A percentile compares a stretch with the other conserved stretches of the same genome.
phyloP scores from a whole-genome alignment of 2,888 invertebrate genomes.

The Catocala nupta region DNA sequence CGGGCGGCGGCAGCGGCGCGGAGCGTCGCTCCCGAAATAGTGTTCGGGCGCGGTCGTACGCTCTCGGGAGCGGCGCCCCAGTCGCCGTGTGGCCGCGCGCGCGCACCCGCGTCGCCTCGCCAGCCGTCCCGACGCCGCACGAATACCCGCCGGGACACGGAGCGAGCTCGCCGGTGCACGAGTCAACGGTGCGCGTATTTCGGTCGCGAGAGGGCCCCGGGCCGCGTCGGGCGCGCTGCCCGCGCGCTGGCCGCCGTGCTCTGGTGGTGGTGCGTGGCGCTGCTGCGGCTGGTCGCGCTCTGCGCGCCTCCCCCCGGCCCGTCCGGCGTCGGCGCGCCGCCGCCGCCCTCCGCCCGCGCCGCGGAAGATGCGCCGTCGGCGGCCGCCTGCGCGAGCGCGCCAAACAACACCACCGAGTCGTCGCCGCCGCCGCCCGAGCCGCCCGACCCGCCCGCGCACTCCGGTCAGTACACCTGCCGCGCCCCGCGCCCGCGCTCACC shows the following conservation, averaged over 20 bases:
- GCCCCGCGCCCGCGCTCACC: slow-evolving; percentile 19
- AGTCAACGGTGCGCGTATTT: slow-evolving; percentile 83
- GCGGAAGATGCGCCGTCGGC: slow-evolving; percentile 80
- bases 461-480: slow-evolving; percentile 73
- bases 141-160: slow-evolving; percentile 69
- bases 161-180: slow-evolving; percentile 73
- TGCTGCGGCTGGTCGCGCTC: slow-evolving; percentile 85
- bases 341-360: slow-evolving; percentile 76
- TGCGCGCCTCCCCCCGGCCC: slow-evolving; percentile 84
- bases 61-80: slow-evolving; percentile 82
- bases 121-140: slow-evolving; percentile 74
- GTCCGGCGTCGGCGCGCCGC: slow-evolving; percentile 50
- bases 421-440: slow-evolving; percentile 67
- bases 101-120: slow-evolving; percentile 84
- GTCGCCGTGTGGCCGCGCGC: slow-evolving; percentile 86
- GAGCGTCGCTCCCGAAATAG: slow-evolving; percentile 86
- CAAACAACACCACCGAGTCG: slow-evolving; percentile 75
- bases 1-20: slow-evolving; percentile 82
- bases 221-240: slow-evolving; percentile 82
- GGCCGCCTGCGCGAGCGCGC: slow-evolving; percentile 81
- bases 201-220: slow-evolving; percentile 64
- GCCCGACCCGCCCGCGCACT: slow-evolving; percentile 69
- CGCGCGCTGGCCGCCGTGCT: slow-evolving; percentile 86
- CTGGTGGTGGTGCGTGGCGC: slow-evolving; percentile 87
- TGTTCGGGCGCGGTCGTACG: slow-evolving; percentile 85